Evolutionary conservation across 2,797 vertebrate species (phyloP), one percentile per base, ranked within the genome.

Genomic region (Alfaro cultratus): DNA sequence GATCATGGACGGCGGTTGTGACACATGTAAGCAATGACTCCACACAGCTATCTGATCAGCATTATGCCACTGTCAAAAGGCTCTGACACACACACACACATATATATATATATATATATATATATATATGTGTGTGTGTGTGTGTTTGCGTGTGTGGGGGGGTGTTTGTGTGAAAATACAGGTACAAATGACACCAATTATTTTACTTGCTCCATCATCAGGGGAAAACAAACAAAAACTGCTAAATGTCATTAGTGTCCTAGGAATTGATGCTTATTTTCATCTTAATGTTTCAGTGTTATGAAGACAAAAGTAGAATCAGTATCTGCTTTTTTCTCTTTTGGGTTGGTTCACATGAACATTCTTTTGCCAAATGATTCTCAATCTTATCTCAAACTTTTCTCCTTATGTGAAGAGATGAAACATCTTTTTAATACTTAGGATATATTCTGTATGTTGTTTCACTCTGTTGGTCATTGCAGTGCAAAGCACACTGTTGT

Each of bases 351-450:
- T 43, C 3, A 26, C 67, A 94, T 90, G 92, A 95, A 94, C 89
- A 89, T 87, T 51, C 51, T 53, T 93, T 94, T 91, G 83, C 89
- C 95, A 94, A 96, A 41, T 43, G 6, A 23, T 73, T 41, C 45
- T 97, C 95, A 93, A 94, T 94, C 94, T 95, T 86, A 92, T 91
- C 92, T 94, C 93, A 87, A 94, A 92, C 93, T 94, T 4, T 43
- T 29, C 39, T 34, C 8, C 18, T 51, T 43, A 13, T 31, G 12
- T 55, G 62, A 71, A 71, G 26, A 36, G 36, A 79, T 8, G 34
- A 64, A 9, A 29, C 73, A 16, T 62, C n/a, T 34, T 31, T 47
- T 31, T 47, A 7, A 45, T 39, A 34, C 26, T 62, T 74, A 47
- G 10, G 21, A 47, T 47, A 21, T 29, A 91, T 89, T 87, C 90